A percentile compares a stretch with the other conserved stretches of the same genome.
Conservation (phyloP, 2,113 vertebrate species). For the Pardalotus punctatus region DNA sequence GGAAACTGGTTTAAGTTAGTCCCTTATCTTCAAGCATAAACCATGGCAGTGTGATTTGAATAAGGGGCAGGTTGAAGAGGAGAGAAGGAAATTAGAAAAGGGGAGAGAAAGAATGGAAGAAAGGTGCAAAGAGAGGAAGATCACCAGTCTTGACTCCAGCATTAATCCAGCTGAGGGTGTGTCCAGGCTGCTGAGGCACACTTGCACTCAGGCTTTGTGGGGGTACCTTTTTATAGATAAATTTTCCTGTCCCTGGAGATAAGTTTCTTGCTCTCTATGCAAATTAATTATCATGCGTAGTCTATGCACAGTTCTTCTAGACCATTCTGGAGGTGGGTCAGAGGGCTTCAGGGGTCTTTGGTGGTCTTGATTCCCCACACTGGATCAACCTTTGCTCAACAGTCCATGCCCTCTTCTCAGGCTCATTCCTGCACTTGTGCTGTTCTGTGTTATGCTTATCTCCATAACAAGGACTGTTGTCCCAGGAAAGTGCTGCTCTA, state of each 20-base stretch:
- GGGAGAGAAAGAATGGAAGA: background rate
- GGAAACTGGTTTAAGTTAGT: background rate
- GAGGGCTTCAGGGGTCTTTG: background rate
- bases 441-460: background rate
- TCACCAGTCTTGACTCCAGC: background rate
- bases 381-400: background rate
- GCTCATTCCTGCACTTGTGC: background rate
- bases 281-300: background rate
- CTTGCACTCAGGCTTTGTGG: background rate
- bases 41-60: background rate
- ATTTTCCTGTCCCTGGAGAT: background rate
- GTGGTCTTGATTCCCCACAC: background rate
- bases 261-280: background rate
- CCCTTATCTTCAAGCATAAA: background rate
- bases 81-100: background rate
- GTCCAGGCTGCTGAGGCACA: background rate
- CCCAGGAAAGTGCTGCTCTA: background rate
- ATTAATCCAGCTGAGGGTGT: background rate
- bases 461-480: background rate
- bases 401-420: background rate
- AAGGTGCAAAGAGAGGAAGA: background rate
- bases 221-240: background rate
- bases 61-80: background rate
- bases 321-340: background rate
- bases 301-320: background rate